Evolutionary conservation across 2,888 invertebrate species (phyloP).

Genomic region (Drosophila mimica): DNA sequence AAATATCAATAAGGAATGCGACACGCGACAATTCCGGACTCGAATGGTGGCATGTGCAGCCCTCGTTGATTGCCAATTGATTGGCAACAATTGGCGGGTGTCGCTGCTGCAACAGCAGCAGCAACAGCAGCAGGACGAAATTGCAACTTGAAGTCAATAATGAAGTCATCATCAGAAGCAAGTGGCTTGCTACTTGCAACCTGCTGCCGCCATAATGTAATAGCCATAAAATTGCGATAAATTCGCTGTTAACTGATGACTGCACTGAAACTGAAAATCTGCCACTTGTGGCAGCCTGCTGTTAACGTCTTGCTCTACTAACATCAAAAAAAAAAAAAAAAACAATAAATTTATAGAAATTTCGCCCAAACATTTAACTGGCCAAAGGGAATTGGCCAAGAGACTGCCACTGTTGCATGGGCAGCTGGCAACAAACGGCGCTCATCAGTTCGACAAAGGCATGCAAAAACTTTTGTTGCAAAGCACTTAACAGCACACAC

Average conservation of each 20-base stretch:
- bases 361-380: too few relatives aligned
- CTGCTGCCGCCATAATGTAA: background rate
- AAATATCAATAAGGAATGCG: background rate
- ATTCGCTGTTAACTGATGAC: too few relatives aligned
- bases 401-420: too few relatives aligned
- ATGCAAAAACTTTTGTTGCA: conserved; percentile 76
- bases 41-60: conserved; percentile 42
- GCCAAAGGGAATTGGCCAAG: too few relatives aligned
- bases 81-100: conserved; percentile 36
- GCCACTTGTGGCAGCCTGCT: too few relatives aligned
- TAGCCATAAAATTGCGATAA: too few relatives aligned
- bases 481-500: conserved; percentile 68
- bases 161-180: conserved; percentile 21
- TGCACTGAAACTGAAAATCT: too few relatives aligned
- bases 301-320: too few relatives aligned
- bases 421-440: conserved; percentile 32
- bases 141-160: conserved; percentile 30
- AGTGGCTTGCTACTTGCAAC: background rate
- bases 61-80: conserved; percentile 72
- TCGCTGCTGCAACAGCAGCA: too few relatives aligned
- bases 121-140: too few relatives aligned
- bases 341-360: too few relatives aligned
- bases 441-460: conserved; percentile 71
- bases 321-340: too few relatives aligned
- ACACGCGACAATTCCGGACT: conserved; percentile 19